These are phyloP conservation scores for Panthera leo DNA, from an alignment of 2,113 vertebrate species.

Conservation along the genomic window DNA sequence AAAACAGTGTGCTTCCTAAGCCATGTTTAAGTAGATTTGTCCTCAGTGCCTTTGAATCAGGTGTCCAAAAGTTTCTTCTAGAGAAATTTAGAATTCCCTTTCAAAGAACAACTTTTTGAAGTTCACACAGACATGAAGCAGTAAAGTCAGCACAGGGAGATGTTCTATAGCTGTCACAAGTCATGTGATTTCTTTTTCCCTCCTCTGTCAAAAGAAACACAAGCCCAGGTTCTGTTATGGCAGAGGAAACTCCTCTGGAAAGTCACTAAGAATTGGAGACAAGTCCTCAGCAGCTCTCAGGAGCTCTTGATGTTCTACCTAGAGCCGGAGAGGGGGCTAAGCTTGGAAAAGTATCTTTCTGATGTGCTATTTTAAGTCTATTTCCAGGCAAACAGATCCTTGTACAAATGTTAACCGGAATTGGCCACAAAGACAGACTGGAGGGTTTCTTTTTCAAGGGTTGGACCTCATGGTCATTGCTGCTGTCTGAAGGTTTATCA, in stretches of 20 bases:
- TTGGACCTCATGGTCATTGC: neutral
- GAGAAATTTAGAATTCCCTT: constrained; percentile 52
- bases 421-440: neutral
- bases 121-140: neutral
- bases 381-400: neutral
- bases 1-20: neutral
- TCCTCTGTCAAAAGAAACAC: neutral
- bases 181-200: neutral
- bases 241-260: neutral
- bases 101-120: constrained; percentile 21
- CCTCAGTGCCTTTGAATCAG: neutral
- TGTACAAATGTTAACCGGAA: neutral
- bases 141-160: neutral
- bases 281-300: neutral
- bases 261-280: neutral
- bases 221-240: neutral
- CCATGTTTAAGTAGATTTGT: neutral
- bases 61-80: neutral
- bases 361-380: neutral
- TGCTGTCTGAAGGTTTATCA: neutral
- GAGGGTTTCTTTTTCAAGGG: neutral
- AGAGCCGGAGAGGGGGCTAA: neutral
- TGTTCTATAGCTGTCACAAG: neutral
- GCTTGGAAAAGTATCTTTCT: neutral
- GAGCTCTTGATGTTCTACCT: neutral